A percentile compares a stretch with the other conserved stretches of the same genome.
phyloP scores from a whole-genome alignment of 2,888 invertebrate species.

The Nephrotoma appendiculata region DNA sequence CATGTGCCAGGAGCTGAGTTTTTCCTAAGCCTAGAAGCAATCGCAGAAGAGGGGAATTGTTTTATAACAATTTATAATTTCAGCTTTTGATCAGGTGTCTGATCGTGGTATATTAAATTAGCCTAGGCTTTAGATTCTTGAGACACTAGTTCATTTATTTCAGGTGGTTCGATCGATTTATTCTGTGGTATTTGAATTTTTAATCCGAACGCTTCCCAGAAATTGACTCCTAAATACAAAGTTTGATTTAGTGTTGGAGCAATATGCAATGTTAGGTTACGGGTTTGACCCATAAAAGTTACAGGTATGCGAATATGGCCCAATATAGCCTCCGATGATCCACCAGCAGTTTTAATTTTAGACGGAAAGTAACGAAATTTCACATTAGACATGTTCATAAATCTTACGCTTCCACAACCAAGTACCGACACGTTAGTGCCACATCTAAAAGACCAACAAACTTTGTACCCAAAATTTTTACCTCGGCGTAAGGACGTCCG shows the following conservation, averaged over 20 bases:
- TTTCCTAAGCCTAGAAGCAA: no score
- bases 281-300: no score
- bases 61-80: no score
- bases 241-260: neutral
- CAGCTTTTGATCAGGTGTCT: neutral
- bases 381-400: neutral
- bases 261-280: neutral
- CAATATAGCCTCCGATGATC: no score
- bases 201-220: neutral
- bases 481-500: constrained; percentile 7
- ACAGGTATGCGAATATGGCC: no score
- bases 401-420: neutral
- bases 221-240: neutral
- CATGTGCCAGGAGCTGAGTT: constrained; percentile 7
- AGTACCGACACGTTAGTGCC: constrained; percentile 7
- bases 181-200: neutral
- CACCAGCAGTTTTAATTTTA: no score
- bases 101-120: neutral
- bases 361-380: no score
- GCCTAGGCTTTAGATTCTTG: neutral
- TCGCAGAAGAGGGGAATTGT: no score
- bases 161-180: neutral
- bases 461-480: neutral
- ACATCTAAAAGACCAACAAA: constrained; percentile 7
- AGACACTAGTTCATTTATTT: neutral